Conservation (phyloP, 2,797 vertebrate species). For the Pyrrhura leucotis region DNA sequence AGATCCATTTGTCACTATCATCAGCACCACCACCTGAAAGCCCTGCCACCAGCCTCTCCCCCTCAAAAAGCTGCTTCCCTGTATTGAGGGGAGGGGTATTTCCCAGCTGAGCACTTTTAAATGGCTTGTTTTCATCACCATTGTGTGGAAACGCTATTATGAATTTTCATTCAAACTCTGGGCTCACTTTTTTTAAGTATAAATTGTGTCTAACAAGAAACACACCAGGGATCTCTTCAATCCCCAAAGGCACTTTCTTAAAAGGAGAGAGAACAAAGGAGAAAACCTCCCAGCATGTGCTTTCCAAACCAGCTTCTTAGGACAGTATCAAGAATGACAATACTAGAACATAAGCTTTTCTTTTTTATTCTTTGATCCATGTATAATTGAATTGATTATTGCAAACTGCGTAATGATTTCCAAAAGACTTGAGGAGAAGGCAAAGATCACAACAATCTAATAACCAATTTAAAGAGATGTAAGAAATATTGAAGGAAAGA, state of each 20-base stretch:
- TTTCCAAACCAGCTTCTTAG: constrained; percentile 75
- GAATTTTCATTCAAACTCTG: constrained; percentile 60
- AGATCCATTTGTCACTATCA: neutral
- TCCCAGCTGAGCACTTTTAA: neutral
- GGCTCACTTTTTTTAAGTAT: constrained; percentile 67
- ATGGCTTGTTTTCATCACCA: constrained; percentile 16
- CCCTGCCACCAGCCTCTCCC: neutral
- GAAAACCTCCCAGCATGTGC: constrained; percentile 77
- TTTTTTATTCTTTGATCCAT: constrained; percentile 55
- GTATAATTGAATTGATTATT: constrained; percentile 71
- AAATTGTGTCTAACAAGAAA: constrained; percentile 77
- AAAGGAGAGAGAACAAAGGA: constrained; percentile 79
- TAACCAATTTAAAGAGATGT: constrained; percentile 61
- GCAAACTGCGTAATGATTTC: constrained; percentile 63
- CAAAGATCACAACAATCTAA: constrained; percentile 62
- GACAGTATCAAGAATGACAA: constrained; percentile 77
- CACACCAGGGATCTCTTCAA: constrained; percentile 74
- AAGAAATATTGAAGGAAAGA: constrained; percentile 69
- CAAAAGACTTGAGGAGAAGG: constrained; percentile 50
- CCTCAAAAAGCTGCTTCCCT: neutral
- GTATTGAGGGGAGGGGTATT: neutral
- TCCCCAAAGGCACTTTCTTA: constrained; percentile 78
- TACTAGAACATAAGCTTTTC: constrained; percentile 68
- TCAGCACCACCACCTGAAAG: neutral
- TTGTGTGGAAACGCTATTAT: constrained; percentile 62